phyloP scores from a whole-genome alignment of 2,888 invertebrate species.

The Spicauda simplicius region DNA sequence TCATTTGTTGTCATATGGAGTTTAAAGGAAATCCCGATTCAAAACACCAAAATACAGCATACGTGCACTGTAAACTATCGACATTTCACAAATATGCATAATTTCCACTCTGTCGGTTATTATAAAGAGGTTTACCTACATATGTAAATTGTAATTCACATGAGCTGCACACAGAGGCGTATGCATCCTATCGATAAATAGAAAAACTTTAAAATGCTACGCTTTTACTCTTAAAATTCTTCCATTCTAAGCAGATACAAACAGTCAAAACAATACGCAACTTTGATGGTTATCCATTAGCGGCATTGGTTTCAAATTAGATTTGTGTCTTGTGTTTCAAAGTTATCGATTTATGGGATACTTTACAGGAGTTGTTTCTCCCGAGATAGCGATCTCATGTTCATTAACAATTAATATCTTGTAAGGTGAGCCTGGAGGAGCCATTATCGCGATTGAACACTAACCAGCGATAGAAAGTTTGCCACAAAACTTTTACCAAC shows the following conservation, averaged over 20 bases:
- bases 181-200: too few relatives aligned
- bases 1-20: too few relatives aligned
- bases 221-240: too few relatives aligned
- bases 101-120: too few relatives aligned
- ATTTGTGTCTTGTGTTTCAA: slow-evolving; percentile 3
- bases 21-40: too few relatives aligned
- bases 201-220: too few relatives aligned
- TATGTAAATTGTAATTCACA: too few relatives aligned
- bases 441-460: slow-evolving; percentile 25
- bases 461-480: slow-evolving; percentile 10
- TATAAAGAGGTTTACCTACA: too few relatives aligned
- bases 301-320: slow-evolving; percentile 4
- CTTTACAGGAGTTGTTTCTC: slow-evolving; percentile 9
- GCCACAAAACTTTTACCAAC: slow-evolving; percentile 17
- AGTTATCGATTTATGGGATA: slow-evolving; percentile 2
- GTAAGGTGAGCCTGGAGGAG: slow-evolving; percentile 1
- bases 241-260: neutral
- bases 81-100: too few relatives aligned
- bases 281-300: neutral
- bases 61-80: too few relatives aligned
- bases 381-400: slow-evolving; percentile 10
- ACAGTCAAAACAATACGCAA: neutral
- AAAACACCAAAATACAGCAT: too few relatives aligned
- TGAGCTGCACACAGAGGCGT: too few relatives aligned
- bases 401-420: slow-evolving; percentile 26